These are phyloP conservation scores for Epinephelus cyanopodus DNA, from an alignment of 2,113 vertebrate species.

Conservation along the genomic window DNA sequence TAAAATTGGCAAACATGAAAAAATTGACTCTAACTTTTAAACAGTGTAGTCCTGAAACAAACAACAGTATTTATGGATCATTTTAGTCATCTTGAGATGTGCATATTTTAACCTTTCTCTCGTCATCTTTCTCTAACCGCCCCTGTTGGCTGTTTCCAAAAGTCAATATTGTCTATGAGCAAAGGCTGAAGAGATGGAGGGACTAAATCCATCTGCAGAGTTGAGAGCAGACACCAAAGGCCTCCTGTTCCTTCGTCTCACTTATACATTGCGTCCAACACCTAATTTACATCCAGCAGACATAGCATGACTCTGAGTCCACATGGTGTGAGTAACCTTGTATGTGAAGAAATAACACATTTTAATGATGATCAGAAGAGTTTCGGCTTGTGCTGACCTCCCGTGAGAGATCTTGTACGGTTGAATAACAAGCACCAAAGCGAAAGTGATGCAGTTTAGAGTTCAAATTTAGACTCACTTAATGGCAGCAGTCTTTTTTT, in stretches of 20 bases:
- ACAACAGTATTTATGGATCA: background rate
- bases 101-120: background rate
- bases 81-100: background rate
- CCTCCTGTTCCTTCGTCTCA: slow-evolving; percentile 43
- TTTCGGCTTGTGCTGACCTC: background rate
- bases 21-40: too few relatives aligned
- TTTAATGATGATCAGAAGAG: slow-evolving; percentile 17
- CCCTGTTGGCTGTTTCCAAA: background rate
- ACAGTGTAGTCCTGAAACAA: background rate
- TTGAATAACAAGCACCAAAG: background rate
- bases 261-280: slow-evolving; percentile 26
- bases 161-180: slow-evolving; percentile 27
- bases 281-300: slow-evolving; percentile 38
- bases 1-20: too few relatives aligned
- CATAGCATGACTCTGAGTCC: background rate
- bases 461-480: background rate
- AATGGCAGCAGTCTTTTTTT: background rate
- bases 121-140: background rate
- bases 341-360: slow-evolving; percentile 7
- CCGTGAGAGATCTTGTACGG: background rate
- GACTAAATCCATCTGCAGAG: slow-evolving; percentile 43
- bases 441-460: background rate
- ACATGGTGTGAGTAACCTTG: slow-evolving; percentile 39
- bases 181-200: background rate
- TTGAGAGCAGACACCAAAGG: slow-evolving; percentile 27